A percentile compares a stretch with the other conserved stretches of the same genome.
Evolutionary conservation across 2,888 invertebrate species (phyloP).

Genomic region (Griposia aprilina): DNA sequence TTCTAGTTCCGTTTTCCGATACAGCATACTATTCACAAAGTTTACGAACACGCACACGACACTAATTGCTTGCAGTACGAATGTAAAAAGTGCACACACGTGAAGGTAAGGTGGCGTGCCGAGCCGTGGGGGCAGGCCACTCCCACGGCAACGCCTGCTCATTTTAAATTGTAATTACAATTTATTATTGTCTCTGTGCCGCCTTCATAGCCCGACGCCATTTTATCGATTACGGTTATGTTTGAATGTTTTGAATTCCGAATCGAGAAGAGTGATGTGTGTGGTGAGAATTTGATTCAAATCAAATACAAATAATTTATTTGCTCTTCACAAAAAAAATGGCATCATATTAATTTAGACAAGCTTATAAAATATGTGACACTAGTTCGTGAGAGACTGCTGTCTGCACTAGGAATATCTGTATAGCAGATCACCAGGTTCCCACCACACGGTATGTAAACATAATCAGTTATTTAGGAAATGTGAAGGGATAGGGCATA

Average conservation of each 20-base stretch:
- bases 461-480: too few species aligned
- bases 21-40: slow-evolving; percentile 66
- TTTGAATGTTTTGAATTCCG: slow-evolving; percentile 68
- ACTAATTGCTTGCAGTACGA: slow-evolving; percentile 82
- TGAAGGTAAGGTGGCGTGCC: slow-evolving; percentile 81
- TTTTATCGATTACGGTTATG: slow-evolving; percentile 85
- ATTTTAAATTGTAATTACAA: slow-evolving; percentile 91
- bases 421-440: too few species aligned
- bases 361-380: too few species aligned
- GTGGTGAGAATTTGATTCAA: neutral
- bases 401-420: too few species aligned
- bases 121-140: slow-evolving; percentile 84
- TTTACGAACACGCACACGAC: slow-evolving; percentile 71
- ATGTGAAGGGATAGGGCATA: too few species aligned
- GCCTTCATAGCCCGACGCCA: slow-evolving; percentile 88
- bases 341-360: too few species aligned
- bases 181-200: slow-evolving; percentile 91
- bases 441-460: too few species aligned
- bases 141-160: slow-evolving; percentile 89
- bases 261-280: slow-evolving; percentile 45
- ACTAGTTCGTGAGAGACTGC: too few species aligned
- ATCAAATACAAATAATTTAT: too few species aligned
- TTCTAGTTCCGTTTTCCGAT: slow-evolving; percentile 50
- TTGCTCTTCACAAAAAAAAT: too few species aligned
- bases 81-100: slow-evolving; percentile 86